Base-by-base conservation (phyloP, 2,888 invertebrate genomes). In the Agrotis segetum region DNA sequence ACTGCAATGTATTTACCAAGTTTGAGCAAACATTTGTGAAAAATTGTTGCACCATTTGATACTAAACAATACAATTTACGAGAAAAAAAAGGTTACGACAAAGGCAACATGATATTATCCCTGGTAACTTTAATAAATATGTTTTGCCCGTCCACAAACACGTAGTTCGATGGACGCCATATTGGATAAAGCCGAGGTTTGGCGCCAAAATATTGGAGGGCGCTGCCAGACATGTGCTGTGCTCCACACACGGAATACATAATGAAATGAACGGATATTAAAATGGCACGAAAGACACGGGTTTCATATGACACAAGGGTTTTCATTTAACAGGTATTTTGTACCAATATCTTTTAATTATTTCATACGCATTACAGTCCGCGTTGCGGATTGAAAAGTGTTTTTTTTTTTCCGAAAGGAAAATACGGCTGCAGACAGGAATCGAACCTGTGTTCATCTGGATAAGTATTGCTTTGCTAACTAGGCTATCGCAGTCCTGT, bases 211-310 rank as follows among this genome's bases (percentile, higher is more conserved):
- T 79, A 74, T 69, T 59, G 40, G 55, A 46, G 66, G 24, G 16
- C 52, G 47, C 46, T 59, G 74, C 56, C 71, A 67, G 60, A 66
- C 81, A 58, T 69, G 69, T 81, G 72, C 29, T 40, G 53, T 24
- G 47, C 46, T 34, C 55, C 53, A 63, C 63, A 66, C 49, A 53
- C 47, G 5, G 79, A 78, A 80, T 80, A 78, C 78, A 14, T 74
- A 81, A 80, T 81, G 69, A 50, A 74, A 67, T 67, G 58, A 64
- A 58, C 78, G 82, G 79, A 81, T 80, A 80, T 80, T 80, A 80
- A 80, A 80, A 80, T 60, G 61, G 74, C 59, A 73, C 62, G 47
- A 67, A 68, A 72, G 65, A 72, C 60, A 72, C 60, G 66, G 40
- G 40, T 40, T 40, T 40, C 40, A 40, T 71, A 71, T 24, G 34